Percentiles rank a stretch among this genome's conserved stretches.
phyloP scores from a whole-genome alignment of 1,140 invertebrate species.

The Drosophila eugracilis region DNA sequence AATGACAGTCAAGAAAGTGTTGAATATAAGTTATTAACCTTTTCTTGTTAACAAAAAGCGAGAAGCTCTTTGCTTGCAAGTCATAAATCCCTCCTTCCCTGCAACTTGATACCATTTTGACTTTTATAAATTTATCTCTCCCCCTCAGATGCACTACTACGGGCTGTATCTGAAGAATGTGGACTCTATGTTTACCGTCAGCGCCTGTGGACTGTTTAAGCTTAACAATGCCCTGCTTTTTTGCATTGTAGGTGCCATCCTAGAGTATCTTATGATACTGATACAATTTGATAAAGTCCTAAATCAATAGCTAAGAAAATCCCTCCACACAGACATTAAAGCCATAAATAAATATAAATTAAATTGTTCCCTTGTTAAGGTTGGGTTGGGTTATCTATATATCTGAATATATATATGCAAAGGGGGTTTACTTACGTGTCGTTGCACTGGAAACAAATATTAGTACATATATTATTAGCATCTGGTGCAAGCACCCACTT shows the following conservation, averaged over 20 bases:
- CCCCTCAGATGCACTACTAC: constrained; percentile 48
- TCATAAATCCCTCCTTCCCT: too few species aligned
- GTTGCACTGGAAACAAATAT: constrained; percentile 70
- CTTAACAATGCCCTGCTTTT: constrained; percentile 64
- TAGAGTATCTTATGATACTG: constrained; percentile 66
- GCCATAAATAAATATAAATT: constrained; percentile 32
- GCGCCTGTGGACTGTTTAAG: constrained; percentile 59
- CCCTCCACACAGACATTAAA: constrained; percentile 35
- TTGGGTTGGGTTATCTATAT: constrained; percentile 13
- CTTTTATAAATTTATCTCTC: background rate
- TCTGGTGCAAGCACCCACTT: constrained; percentile 51
- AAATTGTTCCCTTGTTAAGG: constrained; percentile 20
- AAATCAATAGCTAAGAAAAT: constrained; percentile 44
- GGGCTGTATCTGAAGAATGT: constrained; percentile 56
- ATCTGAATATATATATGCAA: background rate
- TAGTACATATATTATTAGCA: constrained; percentile 57
- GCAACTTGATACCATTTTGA: too few species aligned
- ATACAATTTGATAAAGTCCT: constrained; percentile 74
- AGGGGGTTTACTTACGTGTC: constrained; percentile 52
- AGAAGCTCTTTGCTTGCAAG: background rate
- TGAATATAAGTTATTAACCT: too few species aligned
- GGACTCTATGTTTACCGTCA: constrained; percentile 39
- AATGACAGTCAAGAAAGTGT: too few species aligned
- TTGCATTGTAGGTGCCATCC: constrained; percentile 47
- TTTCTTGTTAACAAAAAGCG: background rate